Evolutionary conservation across 1,140 invertebrate species (phyloP).

Genomic region (Brachionus rubens): DNA sequence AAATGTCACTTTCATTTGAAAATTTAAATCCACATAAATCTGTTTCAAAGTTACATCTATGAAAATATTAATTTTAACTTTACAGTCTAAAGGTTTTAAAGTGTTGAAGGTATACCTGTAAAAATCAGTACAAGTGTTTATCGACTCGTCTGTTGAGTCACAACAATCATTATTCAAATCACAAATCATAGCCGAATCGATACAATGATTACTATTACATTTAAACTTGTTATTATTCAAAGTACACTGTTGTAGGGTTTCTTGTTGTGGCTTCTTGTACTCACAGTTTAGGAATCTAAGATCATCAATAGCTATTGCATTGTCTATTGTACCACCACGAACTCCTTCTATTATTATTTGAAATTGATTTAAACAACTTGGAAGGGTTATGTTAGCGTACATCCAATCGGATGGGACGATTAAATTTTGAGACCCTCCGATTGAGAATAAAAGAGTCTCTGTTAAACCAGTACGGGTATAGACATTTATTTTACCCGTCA

Average conservation of each 20-base stretch:
- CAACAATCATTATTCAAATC: constrained; percentile 54
- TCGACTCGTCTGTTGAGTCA: constrained; percentile 54
- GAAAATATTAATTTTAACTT: not conserved
- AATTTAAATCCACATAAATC: constrained; percentile 19
- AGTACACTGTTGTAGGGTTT: constrained; percentile 45
- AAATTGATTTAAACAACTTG: constrained; percentile 52
- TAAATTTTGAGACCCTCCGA: not conserved
- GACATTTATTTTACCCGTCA: constrained; percentile 47
- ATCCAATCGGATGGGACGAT: constrained; percentile 49
- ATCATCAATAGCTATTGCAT: constrained; percentile 55
- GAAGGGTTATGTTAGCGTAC: constrained; percentile 48
- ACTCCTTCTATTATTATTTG: constrained; percentile 52
- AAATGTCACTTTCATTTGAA: constrained; percentile 31
- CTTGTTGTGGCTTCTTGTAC: constrained; percentile 47
- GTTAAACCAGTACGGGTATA: constrained; percentile 47
- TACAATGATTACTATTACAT: constrained; percentile 47
- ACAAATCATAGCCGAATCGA: constrained; percentile 51
- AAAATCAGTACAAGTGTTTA: constrained; percentile 49
- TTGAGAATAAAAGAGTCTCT: constrained; percentile 15
- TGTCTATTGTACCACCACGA: constrained; percentile 49
- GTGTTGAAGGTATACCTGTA: constrained; percentile 27
- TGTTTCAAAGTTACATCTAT: constrained; percentile 41
- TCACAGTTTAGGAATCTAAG: constrained; percentile 52
- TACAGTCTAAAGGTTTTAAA: not conserved
- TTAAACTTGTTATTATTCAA: constrained; percentile 7